Evolutionary conservation across 1,140 invertebrate species (phyloP).

Genomic region (Sitodiplosis mosellana): DNA sequence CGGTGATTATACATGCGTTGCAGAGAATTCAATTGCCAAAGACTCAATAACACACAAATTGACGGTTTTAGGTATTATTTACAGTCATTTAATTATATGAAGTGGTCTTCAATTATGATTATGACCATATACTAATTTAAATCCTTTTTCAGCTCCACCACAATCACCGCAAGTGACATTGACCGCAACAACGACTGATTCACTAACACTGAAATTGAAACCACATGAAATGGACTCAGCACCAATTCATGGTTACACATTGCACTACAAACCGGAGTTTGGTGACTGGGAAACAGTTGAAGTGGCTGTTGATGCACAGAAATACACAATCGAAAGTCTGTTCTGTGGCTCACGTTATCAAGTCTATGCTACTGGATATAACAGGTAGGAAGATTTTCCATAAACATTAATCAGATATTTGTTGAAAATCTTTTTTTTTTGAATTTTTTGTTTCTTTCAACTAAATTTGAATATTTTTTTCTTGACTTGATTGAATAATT

Average conservation of each 20-base stretch:
- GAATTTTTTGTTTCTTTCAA: no score
- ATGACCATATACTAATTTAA: background rate
- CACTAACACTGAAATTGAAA: constrained; percentile 58
- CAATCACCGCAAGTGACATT: constrained; percentile 63
- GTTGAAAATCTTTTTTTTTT: background rate
- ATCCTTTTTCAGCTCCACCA: constrained; percentile 43
- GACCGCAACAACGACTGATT: constrained; percentile 67
- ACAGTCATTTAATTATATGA: constrained; percentile 5
- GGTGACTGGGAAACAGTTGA: constrained; percentile 81
- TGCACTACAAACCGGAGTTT: constrained; percentile 83
- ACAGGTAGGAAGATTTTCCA: constrained; percentile 38
- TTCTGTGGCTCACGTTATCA: constrained; percentile 84
- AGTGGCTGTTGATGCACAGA: constrained; percentile 46
- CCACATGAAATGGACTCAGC: constrained; percentile 54
- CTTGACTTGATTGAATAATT: background rate
- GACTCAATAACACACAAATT: constrained; percentile 81
- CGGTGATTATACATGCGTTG: constrained; percentile 77
- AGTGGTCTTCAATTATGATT: constrained; percentile 2
- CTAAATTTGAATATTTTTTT: background rate
- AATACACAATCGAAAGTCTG: constrained; percentile 69
- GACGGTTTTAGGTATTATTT: constrained; percentile 64
- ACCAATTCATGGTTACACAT: constrained; percentile 69
- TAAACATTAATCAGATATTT: background rate
- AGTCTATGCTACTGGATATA: constrained; percentile 78
- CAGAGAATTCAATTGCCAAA: constrained; percentile 81